Base-by-base conservation (phyloP, 2,888 invertebrate species). In the Leucania comma region DNA sequence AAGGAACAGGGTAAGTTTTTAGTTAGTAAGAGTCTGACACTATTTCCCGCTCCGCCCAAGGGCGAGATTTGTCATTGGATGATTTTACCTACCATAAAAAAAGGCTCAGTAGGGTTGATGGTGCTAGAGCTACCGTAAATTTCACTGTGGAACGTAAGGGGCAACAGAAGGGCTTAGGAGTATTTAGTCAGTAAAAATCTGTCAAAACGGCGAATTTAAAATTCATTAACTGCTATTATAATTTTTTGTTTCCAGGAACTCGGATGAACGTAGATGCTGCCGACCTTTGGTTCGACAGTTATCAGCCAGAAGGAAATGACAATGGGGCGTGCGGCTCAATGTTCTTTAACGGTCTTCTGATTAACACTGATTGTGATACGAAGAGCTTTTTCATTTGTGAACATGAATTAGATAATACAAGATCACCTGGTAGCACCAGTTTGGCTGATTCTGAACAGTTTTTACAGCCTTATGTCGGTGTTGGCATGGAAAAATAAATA, bases 351-450 rank as follows among this genome's bases (percentile, higher is more conserved):
- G 94, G 93, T 3, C 79, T 84, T 0, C 85, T 93, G 1, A 93
- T 93, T 68, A 92, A 92, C 72, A 84, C 93, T 12, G 80, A 81
- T 22, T 95, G 94, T 58, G 75, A 82, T 0, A 80, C 72, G 1
- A 87, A 80, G 17, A 86, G 90, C 75, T 91, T 93, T 85, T 95
- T 93, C 72, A 91, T 95, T 62, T 94, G 95, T 70, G 94, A 95
- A 85, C 91, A 91, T 65, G 92, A 93, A 32, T 24, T 48, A n/a
- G n/a, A 54, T 22, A 26, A 35, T 8, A 9, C 17, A 8, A 32
- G 8, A 17, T 38, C 29, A 32, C 64, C 64, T 10, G 38, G 0
- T 14, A 64, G 22, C n/a, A 0, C 8, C 48, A 50, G 24, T 64
- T 56, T 22, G 35, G 1, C 26, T 3, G 14, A 42, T 56, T 72